A percentile compares a stretch with the other conserved stretches of the same genome.
These are phyloP conservation scores for Aix galericulata DNA, from an alignment of 2,113 vertebrate species.

Conservation along the genomic window DNA sequence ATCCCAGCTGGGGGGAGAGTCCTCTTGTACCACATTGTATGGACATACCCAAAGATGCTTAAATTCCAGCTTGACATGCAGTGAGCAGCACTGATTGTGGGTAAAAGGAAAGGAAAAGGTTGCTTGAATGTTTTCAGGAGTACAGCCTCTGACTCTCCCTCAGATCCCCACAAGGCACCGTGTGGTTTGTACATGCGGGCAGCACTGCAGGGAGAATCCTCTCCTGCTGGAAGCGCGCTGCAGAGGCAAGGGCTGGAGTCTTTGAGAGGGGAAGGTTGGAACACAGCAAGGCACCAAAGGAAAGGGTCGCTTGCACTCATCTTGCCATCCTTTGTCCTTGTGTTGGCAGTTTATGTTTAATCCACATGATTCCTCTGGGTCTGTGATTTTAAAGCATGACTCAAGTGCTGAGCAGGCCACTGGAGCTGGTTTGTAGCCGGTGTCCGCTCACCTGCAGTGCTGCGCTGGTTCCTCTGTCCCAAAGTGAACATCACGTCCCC, in stretches of 20 bases:
- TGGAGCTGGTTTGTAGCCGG: not conserved
- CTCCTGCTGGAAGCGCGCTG: not conserved
- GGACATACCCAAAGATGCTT: not conserved
- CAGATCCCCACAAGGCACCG: not conserved
- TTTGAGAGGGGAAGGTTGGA: not conserved
- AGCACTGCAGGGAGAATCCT: not conserved
- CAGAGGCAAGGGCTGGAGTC: not conserved
- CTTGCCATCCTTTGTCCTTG: not conserved
- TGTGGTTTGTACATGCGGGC: accelerated
- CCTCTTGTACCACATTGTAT: not conserved
- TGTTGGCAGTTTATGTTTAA: accelerated
- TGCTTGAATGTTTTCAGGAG: not conserved
- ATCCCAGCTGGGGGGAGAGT: not conserved
- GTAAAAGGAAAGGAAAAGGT: not conserved
- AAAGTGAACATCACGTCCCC: not conserved
- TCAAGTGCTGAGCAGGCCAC: not conserved
- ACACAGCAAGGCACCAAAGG: not conserved
- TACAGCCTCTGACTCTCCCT: not conserved
- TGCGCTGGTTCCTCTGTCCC: not conserved
- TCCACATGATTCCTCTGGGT: not conserved
- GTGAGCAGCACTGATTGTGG: not conserved
- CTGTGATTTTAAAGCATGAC: not conserved
- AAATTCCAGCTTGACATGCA: not conserved
- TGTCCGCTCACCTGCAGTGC: accelerated
- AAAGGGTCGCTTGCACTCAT: not conserved